Evolutionary conservation across 2,113 vertebrate species (phyloP).

Genomic region (Coracopsis vasa): DNA sequence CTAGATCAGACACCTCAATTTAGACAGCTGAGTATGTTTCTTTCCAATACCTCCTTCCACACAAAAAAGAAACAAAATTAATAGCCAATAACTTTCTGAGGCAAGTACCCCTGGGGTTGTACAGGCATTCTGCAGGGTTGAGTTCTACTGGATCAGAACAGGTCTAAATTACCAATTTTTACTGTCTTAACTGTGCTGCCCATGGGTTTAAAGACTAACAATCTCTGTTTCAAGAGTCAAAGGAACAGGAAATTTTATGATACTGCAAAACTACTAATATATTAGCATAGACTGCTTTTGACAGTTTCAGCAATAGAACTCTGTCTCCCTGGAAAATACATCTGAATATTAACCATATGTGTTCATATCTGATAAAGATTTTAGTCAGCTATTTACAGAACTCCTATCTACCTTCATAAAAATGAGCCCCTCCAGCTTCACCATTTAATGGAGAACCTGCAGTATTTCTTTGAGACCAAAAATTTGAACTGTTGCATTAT

Average conservation of each 20-base stretch:
- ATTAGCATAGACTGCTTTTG: not conserved
- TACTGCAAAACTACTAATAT: not conserved
- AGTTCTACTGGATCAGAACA: not conserved
- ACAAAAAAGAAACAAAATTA: not conserved
- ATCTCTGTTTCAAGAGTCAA: not conserved
- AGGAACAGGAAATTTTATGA: not conserved
- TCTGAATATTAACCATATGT: not conserved
- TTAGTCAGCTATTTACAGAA: not conserved
- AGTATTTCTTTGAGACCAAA: conserved; percentile 8
- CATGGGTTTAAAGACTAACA: not conserved
- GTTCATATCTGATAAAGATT: not conserved
- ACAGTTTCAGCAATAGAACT: not conserved
- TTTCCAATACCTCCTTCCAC: not conserved
- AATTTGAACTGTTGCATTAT: conserved; percentile 25
- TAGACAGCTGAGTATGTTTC: not conserved
- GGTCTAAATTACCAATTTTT: not conserved
- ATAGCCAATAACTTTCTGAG: not conserved
- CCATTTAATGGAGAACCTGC: not conserved
- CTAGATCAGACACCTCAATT: not conserved
- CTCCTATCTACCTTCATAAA: not conserved
- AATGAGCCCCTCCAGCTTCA: not conserved
- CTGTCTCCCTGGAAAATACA: not conserved
- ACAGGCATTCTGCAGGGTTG: not conserved
- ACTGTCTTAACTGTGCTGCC: not conserved
- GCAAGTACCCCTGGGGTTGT: not conserved